phyloP scores from a whole-genome alignment of 2,888 invertebrate genomes.

The Boloria euphrosyne region DNA sequence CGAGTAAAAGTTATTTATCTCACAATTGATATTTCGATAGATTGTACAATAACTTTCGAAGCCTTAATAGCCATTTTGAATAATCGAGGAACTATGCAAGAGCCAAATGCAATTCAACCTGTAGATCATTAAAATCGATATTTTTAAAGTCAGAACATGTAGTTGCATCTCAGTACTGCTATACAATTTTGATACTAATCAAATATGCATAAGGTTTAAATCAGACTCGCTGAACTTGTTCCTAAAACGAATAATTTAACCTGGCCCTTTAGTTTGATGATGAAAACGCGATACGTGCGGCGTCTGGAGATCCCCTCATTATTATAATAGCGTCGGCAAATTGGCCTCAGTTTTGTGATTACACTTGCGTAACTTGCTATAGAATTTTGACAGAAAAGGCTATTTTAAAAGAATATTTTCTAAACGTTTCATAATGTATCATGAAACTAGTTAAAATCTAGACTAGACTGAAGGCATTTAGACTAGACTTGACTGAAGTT shows the following conservation, averaged over 20 bases:
- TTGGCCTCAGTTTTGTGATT: slow-evolving; percentile 57
- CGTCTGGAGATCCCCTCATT: slow-evolving; percentile 59
- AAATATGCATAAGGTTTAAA: neutral
- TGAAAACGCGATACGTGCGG: slow-evolving; percentile 63
- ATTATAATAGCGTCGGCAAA: slow-evolving; percentile 64
- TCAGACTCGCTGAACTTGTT: neutral
- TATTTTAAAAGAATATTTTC: neutral
- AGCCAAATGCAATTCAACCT: slow-evolving; percentile 52
- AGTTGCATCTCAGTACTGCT: slow-evolving; percentile 19
- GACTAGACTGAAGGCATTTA: no score
- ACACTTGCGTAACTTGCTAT: slow-evolving; percentile 2
- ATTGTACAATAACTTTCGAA: neutral
- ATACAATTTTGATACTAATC: slow-evolving; percentile 19
- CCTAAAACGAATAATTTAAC: slow-evolving; percentile 29
- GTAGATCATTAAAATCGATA: slow-evolving; percentile 54
- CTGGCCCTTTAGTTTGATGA: slow-evolving; percentile 51
- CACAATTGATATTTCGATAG: no score
- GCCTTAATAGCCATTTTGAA: neutral
- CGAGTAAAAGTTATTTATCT: no score
- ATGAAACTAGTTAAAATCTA: neutral
- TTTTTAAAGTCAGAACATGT: slow-evolving; percentile 49
- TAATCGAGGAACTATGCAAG: slow-evolving; percentile 32
- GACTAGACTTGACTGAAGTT: no score
- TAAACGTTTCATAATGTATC: neutral
- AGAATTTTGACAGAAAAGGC: slow-evolving; percentile 15